Base-by-base conservation (phyloP, 2,113 vertebrate genomes). In the Psilopsiagon aymara region DNA sequence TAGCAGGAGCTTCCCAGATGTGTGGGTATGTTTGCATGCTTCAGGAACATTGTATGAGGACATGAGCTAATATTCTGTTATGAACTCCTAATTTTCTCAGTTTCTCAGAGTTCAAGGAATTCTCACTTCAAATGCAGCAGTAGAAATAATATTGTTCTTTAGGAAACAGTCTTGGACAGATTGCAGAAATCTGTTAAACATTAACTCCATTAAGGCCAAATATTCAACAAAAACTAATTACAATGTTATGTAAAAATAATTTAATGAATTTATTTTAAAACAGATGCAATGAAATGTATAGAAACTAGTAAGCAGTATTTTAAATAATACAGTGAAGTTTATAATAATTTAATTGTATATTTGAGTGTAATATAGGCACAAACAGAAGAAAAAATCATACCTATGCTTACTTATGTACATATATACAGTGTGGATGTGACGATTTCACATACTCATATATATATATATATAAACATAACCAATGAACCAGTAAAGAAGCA, bases 161-260 rank as follows among this genome's bases (percentile, higher is more conserved):
- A 94, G 53, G 28, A 88, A 94, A 83, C 7, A 63, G 21, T n/a
- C 71, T 80, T 66, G 62, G 68, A 85, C 79, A 95, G 68, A 92
- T 90, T 92, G 76, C 57, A 88, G 63, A 67, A 90, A 52, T 77
- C 81, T 73, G 41, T 93, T 93, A 66, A 79, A 93, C 82, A 96
- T 66, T 94, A 88, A 83, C 82, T 74, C 23, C 16, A 77, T 81
- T 94, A 51, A 86, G 28, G 24, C 29, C 67, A 63, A 69, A 80
- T 60, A 57, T 80, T 93, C 46, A 74, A 66, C 17, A 77, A 35
- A 80, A 85, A 90, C 68, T 49, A 76, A 82, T 90, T 86, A 17
- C 21, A 62, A 63, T 29, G 5, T 19, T 29, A 31, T 28, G 35
- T 76, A 66, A 86, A 95, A 94, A 82, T 53, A 80, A 44, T 69